Evolutionary conservation across 2,888 invertebrate species (phyloP).

Genomic region (Aphodius sticticus): DNA sequence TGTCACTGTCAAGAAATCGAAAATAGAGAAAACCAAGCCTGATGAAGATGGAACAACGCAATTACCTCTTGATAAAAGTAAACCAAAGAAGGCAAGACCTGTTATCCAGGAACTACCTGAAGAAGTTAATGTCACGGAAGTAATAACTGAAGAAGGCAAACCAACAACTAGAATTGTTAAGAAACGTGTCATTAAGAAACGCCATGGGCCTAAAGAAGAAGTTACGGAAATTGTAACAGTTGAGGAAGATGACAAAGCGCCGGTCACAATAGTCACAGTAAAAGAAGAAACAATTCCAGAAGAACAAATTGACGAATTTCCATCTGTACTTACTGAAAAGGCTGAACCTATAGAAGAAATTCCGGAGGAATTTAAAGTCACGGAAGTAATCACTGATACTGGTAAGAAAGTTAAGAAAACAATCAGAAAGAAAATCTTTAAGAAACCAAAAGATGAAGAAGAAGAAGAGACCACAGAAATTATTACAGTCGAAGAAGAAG

Average conservation of each 20-base stretch:
- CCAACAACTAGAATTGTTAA: slow-evolving; percentile 51
- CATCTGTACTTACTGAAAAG: slow-evolving; percentile 41
- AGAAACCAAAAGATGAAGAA: slow-evolving; percentile 47
- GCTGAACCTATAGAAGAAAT: slow-evolving; percentile 38
- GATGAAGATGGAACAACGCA: slow-evolving; percentile 32
- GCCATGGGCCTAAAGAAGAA: slow-evolving; percentile 52
- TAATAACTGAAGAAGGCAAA: slow-evolving; percentile 46
- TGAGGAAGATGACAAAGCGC: slow-evolving; percentile 59
- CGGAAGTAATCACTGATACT: slow-evolving; percentile 32
- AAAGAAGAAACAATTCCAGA: slow-evolving; percentile 50
- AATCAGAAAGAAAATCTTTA: slow-evolving; percentile 38
- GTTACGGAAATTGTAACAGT: slow-evolving; percentile 60
- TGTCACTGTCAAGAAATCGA: slow-evolving; percentile 41
- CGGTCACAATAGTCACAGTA: slow-evolving; percentile 57
- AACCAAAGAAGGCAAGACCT: slow-evolving; percentile 33
- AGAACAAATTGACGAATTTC: slow-evolving; percentile 45
- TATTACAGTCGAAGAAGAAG: slow-evolving; percentile 53
- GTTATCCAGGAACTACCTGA: slow-evolving; percentile 46
- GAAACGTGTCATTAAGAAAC: slow-evolving; percentile 51
- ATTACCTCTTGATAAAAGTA: slow-evolving; percentile 9
- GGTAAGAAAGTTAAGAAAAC: slow-evolving; percentile 30
- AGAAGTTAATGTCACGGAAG: slow-evolving; percentile 47
- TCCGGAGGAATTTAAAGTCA: slow-evolving; percentile 38
- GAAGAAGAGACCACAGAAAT: slow-evolving; percentile 55
- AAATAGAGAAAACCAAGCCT: slow-evolving; percentile 27